Percentiles rank a stretch among this genome's conserved stretches.
Evolutionary conservation across 64 coral and sea anemone genomes (phyloP).

Genomic region (Pocillopora verrucosa): DNA sequence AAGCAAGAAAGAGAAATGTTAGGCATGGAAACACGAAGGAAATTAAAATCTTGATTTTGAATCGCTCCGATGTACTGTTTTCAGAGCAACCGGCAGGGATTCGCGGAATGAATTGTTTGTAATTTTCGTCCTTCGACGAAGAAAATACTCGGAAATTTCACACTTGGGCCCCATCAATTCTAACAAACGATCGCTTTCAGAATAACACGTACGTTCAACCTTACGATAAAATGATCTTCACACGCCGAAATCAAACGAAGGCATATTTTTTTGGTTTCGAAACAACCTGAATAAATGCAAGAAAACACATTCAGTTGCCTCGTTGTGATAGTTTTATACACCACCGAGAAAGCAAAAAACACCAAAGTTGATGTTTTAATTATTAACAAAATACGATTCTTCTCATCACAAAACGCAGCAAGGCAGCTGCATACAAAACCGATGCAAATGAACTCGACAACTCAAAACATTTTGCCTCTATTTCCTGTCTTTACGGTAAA

Average conservation of each 20-base stretch:
- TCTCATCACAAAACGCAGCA: slow-evolving; percentile 15
- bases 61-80: background rate
- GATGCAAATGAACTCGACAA: slow-evolving; percentile 40
- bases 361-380: background rate
- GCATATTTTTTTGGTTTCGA: background rate
- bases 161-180: no score
- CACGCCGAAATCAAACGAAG: no score
- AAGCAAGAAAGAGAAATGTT: background rate
- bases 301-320: background rate
- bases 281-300: background rate
- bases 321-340: background rate
- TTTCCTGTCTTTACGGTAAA: slow-evolving; percentile 43
- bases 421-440: slow-evolving; percentile 25
- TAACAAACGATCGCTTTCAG: no score
- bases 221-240: no score
- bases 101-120: no score
- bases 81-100: background rate
- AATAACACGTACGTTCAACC: no score
- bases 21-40: background rate
- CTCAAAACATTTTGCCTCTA: slow-evolving; percentile 46
- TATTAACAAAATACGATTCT: slow-evolving; percentile 45
- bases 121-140: no score
- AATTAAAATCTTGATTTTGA: background rate
- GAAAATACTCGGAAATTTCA: no score
- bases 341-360: background rate